Evolutionary conservation across 2,888 invertebrate genomes (phyloP), one percentile per base, ranked within the genome.

Genomic region (Eumacrocentrus americanus): DNA sequence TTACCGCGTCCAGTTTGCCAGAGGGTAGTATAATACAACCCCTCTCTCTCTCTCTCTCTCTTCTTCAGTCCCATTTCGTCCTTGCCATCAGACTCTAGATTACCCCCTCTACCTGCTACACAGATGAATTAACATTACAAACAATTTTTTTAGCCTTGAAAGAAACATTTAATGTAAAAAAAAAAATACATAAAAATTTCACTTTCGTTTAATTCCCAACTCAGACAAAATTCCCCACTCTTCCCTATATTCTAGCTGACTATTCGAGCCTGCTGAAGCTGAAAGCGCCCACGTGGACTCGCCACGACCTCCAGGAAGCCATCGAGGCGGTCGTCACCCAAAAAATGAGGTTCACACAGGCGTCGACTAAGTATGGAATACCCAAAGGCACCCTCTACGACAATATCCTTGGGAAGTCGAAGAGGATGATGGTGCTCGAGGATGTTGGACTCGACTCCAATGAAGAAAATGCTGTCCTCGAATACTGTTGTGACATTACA

Each of bases 301-400:
- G 89, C 74, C 85, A 84, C 60, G 89, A 90, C 78, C 87, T 91
- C 42, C 88, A 89, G 79, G 89, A 90, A 76, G 91, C 91, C 44
- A 89, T 91, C 65, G 87, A 89, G 71, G 90, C 90, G 0, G 90
- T 91, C 50, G 88, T 90, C 69, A 87, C 87, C 2, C 91, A 91
- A 80, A 85, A 85, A 77, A 88, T 91, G 89, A 86, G 90, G 62
- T 91, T 91, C 81, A 90, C 91, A 3, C 89, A 90, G 79, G 90
- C 91, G 0, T 87, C 90, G 11, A 83, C 87, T 14, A 84, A 85
- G 71, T 91, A 86, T 81, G 87, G 88, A 61, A 90, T 91, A 75
- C 91, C 90, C 0, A 91, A 90, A 78, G 90, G 90, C 55, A 91
- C 91, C 0, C 83, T 91, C 34, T 91, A 91, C 81, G 90, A 91